A percentile compares a stretch with the other conserved stretches of the same genome.
These are phyloP conservation scores for Chydorus sphaericus DNA, from an alignment of 2,888 invertebrate genomes.

Conservation along the genomic window DNA sequence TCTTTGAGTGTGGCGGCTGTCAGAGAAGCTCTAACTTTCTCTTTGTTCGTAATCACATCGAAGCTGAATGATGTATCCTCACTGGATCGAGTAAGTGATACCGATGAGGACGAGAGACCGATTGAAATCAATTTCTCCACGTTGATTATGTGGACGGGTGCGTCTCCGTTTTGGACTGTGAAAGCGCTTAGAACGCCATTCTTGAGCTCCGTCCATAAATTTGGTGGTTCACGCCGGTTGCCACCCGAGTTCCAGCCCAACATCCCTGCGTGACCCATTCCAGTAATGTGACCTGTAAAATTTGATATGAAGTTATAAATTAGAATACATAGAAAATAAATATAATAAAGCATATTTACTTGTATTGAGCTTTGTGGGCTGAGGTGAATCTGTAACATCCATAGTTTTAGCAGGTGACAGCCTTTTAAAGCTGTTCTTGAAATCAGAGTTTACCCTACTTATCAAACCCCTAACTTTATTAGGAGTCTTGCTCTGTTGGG, in stretches of 20 bases:
- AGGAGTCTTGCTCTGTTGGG: neutral
- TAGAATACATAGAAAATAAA: too few relatives aligned
- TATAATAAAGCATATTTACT: too few relatives aligned
- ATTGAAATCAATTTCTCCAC: neutral
- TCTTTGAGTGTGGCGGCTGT: neutral
- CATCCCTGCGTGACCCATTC: neutral
- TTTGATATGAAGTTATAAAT: too few relatives aligned
- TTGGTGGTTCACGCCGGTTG: neutral
- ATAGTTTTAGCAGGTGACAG: too few relatives aligned
- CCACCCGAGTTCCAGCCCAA: neutral
- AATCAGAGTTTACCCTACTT: neutral
- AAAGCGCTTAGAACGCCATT: neutral
- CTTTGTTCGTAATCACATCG: conserved; percentile 4
- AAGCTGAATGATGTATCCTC: conserved; percentile 4
- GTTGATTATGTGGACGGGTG: neutral
- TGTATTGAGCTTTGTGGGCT: too few relatives aligned
- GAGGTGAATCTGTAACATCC: too few relatives aligned
- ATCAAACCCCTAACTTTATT: neutral
- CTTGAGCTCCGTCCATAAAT: neutral
- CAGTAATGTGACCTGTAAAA: neutral
- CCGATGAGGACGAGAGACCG: neutral
- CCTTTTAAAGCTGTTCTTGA: too few relatives aligned
- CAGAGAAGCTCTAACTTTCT: conserved; percentile 2
- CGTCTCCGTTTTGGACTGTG: neutral
- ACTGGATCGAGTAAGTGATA: too few relatives aligned